phyloP scores from a whole-genome alignment of 2,113 vertebrate genomes.

The Phocoena phocoena region DNA sequence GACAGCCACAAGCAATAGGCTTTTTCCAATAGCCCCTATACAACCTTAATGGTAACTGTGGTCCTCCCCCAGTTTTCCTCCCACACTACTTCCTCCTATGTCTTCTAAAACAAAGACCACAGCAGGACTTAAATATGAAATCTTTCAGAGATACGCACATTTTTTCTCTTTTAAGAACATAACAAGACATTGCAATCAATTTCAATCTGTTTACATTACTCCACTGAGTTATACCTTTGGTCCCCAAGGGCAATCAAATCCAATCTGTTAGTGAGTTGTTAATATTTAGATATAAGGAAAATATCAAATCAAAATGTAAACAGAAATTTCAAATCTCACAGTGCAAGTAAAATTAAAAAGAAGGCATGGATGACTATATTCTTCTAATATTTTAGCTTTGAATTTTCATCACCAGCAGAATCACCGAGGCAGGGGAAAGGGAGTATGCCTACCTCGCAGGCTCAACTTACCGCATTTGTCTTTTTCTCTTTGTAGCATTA shows the following conservation, averaged over 20 bases:
- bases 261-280: not conserved
- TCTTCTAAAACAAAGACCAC: not conserved
- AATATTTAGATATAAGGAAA: constrained; percentile 1
- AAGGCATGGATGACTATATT: not conserved
- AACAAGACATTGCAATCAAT: not conserved
- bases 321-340: not conserved
- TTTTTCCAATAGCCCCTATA: not conserved
- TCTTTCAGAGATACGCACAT: not conserved
- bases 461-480: not conserved
- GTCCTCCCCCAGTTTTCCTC: not conserved
- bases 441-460: not conserved
- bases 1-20: not conserved
- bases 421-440: not conserved
- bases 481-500: not conserved
- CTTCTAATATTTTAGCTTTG: not conserved
- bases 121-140: not conserved
- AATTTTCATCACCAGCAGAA: not conserved
- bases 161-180: not conserved
- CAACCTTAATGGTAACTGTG: not conserved
- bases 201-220: not conserved
- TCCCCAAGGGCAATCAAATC: not conserved
- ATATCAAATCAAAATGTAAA: constrained; percentile 15
- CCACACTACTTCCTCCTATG: not conserved
- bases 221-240: not conserved
- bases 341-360: not conserved